phyloP scores from a whole-genome alignment of 2,888 invertebrate genomes.

The Euspilapteryx auroguttella region DNA sequence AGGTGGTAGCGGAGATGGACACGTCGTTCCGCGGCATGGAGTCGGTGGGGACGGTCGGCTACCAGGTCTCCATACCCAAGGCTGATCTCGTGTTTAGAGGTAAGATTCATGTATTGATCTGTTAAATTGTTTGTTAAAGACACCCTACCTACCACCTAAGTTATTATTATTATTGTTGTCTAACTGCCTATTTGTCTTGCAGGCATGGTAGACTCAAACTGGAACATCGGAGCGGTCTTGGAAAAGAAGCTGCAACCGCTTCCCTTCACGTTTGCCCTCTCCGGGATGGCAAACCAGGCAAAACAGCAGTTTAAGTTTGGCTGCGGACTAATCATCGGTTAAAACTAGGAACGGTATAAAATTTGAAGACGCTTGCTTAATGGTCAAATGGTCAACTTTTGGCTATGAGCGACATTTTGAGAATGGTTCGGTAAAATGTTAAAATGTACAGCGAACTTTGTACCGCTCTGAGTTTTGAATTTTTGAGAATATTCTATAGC shows the following conservation, averaged over 20 bases:
- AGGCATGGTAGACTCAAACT: conserved; percentile 92
- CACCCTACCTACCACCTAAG: too few relatives aligned
- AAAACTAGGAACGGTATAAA: conserved; percentile 15
- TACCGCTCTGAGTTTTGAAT: too few relatives aligned
- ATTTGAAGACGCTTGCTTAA: neutral
- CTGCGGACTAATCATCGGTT: conserved; percentile 92
- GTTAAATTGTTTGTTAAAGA: too few relatives aligned
- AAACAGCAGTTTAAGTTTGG: conserved; percentile 93
- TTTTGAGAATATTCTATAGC: too few relatives aligned
- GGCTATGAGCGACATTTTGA: too few relatives aligned
- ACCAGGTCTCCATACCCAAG: conserved; percentile 93
- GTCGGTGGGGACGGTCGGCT: conserved; percentile 88
- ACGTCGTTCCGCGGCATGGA: conserved; percentile 90
- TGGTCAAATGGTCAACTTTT: too few relatives aligned
- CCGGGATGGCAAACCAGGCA: conserved; percentile 89
- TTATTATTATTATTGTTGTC: too few relatives aligned
- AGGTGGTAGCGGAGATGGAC: conserved; percentile 94
- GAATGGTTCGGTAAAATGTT: too few relatives aligned
- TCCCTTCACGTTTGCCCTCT: conserved; percentile 91
- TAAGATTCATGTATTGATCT: conserved; percentile 31
- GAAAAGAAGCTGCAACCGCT: conserved; percentile 93
- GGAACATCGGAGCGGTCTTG: conserved; percentile 90
- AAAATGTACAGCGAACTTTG: too few relatives aligned
- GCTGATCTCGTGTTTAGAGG: conserved; percentile 94
- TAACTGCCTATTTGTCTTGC: too few relatives aligned